Base-by-base conservation (phyloP, 2,888 invertebrate species). In the Chrysopilus asiliformis region DNA sequence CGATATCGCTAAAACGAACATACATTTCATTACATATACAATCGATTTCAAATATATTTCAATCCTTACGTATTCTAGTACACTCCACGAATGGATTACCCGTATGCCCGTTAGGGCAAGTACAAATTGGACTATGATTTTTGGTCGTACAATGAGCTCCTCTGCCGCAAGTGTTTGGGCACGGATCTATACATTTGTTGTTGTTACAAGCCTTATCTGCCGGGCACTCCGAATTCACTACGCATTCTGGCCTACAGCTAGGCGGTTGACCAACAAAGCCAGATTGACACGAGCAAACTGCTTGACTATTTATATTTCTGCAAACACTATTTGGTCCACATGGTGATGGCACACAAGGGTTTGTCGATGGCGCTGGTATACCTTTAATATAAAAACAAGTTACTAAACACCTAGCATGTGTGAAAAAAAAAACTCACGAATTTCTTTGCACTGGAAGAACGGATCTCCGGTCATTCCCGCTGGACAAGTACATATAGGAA, bases 321-420 rank as follows among this genome's bases (percentile, higher is more conserved):
- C 89, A 89, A 54, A 84, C 80, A 54, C 85, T 84, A 57, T 86
- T 85, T 1, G 85, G 83, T 33, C 89, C 90, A 57, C 89, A 90
- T 1, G 89, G 87, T 16, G 83, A 76, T 36, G 85, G 85, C 42
- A 74, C 71, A 51, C 89, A 89, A 6, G 85, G 85, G 53, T 85
- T 78, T 39, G 68, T 49, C 22, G 66, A 61, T 30, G 70, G 67
- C 36, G 62, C 57, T 47, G 67, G 63, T 22, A 10, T 22, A 22
- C 7, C 10, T 22, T 8, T 64, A 53, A 47, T 55, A 22, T 22
- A 8, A 22, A 8, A 22, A 22, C 22, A 22, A 7, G 7, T 22
- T 22, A 22, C 10, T 22, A 7, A 8, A 8, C 22, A 8, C 7
- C 10, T 22, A 22, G 7, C 7, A 8, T 22, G 7, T 22, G 10